Evolutionary conservation across 2,888 invertebrate genomes (phyloP).

Genomic region (Schizaphis graminum): DNA sequence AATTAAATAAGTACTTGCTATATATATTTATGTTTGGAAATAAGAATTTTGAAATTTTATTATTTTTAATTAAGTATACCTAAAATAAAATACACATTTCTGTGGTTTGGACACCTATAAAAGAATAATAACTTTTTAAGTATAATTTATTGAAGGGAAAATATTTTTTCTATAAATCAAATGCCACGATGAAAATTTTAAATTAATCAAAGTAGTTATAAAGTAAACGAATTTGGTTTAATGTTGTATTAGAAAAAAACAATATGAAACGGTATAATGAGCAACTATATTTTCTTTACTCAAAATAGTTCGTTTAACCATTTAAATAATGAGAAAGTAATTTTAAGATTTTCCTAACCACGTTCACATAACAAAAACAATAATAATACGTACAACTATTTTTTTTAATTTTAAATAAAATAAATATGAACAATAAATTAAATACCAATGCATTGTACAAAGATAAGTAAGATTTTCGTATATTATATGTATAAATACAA

Average conservation of each 20-base stretch:
- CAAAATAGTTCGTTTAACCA: not conserved
- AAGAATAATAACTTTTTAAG: not conserved
- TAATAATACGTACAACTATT: not conserved
- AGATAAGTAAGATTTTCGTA: too few species aligned
- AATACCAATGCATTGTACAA: not conserved
- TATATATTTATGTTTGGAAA: too few species aligned
- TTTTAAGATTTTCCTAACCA: not conserved
- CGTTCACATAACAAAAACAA: not conserved
- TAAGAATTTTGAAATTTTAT: too few species aligned
- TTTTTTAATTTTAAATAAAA: too few species aligned
- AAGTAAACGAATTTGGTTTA: not conserved
- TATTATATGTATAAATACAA: not conserved
- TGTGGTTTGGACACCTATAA: not conserved
- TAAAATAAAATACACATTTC: too few species aligned
- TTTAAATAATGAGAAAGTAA: not conserved
- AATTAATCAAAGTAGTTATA: not conserved
- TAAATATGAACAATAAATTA: not conserved
- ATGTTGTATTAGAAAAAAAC: not conserved
- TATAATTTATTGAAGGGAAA: not conserved
- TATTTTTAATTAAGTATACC: too few species aligned
- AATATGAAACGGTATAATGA: not conserved
- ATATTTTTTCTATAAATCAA: not conserved
- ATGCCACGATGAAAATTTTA: not conserved
- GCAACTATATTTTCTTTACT: not conserved
- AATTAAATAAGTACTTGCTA: not conserved